Base-by-base conservation (phyloP, 2,797 vertebrate genomes). In the Rhabdophis nuchalis region DNA sequence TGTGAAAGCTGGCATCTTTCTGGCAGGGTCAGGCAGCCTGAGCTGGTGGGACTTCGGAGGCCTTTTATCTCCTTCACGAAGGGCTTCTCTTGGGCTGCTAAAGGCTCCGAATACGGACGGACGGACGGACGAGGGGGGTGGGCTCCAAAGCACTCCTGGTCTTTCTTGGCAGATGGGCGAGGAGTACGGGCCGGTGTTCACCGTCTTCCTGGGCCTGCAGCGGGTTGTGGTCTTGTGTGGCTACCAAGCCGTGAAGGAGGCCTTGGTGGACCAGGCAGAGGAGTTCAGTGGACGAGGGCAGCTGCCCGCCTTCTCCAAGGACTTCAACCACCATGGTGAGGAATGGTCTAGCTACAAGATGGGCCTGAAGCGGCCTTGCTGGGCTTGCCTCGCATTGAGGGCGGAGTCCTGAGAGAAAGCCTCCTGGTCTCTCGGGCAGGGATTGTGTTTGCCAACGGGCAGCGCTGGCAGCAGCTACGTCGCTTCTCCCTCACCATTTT, bases 211-310 rank as follows among this genome's bases (percentile, higher is more conserved):
- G 91, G 97, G 95, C 5, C 94, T 94, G 1, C 93, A 90, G 64
- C 97, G 97, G 11, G 96, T 97, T 8, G 97, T 98, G 72, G 89
- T 98, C 36, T 93, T 98, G 72, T 96, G 96, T 87, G 97, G 97
- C 85, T 97, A 96, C 53, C 94, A 96, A 86, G 95, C 96, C 27
- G 91, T 98, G 68, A 97, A 96, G 92, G 97, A 98, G 13, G 96
- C 97, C 0, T 87, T 98, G 72, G 92, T 98, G 36, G 97, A 95
- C 52, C 94, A 95, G 85, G 96, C 96, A 1, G 97, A 98, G 36
- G 96, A 96, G 29, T 98, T 98, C 93, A 97, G 96, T 16, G 97
- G 97, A 52, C 96, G 97, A 2, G 96, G 95, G 93, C 92, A 93
- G 87, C 82, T 98, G 86, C 94, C 97, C 0, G 27, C 95, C 12